Conservation (phyloP, 2,797 vertebrate genomes). For the Oreortyx pictus region DNA sequence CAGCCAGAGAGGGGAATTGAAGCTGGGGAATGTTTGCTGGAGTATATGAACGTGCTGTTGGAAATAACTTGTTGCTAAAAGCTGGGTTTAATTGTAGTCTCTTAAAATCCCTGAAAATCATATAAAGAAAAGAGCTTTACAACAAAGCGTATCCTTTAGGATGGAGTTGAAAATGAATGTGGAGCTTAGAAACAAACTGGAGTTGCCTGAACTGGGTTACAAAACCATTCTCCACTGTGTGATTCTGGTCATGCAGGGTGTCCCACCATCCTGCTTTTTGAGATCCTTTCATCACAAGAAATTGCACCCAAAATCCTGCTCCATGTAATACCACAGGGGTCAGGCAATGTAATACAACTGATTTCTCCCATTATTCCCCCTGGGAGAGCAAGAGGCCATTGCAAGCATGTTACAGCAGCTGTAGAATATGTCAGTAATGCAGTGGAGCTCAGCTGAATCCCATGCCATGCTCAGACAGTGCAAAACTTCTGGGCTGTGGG, state of each 20-base stretch:
- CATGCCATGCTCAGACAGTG: neutral
- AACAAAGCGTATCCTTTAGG: slow-evolving; percentile 16
- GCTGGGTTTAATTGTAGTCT: slow-evolving; percentile 61
- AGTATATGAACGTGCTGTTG: slow-evolving; percentile 31
- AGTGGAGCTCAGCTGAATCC: neutral
- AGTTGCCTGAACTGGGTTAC: neutral
- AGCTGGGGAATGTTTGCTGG: slow-evolving; percentile 18
- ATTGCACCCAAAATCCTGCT: neutral
- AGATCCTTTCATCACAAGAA: neutral
- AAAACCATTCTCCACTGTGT: neutral
- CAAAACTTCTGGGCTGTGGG: neutral
- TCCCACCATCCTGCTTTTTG: neutral
- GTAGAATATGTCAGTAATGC: neutral
- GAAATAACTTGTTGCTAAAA: slow-evolving; percentile 44
- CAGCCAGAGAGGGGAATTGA: neutral
- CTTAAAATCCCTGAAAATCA: slow-evolving; percentile 12
- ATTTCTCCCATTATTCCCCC: neutral
- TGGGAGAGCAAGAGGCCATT: neutral
- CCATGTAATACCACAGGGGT: neutral
- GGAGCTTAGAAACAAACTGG: slow-evolving; percentile 12
- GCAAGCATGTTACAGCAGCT: neutral
- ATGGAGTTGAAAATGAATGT: slow-evolving; percentile 1
- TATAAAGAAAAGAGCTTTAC: slow-evolving; percentile 3
- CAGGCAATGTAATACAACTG: neutral
- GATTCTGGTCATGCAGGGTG: neutral